Base-by-base conservation (phyloP, 2,888 invertebrate genomes). In the Mycalesis mineus region DNA sequence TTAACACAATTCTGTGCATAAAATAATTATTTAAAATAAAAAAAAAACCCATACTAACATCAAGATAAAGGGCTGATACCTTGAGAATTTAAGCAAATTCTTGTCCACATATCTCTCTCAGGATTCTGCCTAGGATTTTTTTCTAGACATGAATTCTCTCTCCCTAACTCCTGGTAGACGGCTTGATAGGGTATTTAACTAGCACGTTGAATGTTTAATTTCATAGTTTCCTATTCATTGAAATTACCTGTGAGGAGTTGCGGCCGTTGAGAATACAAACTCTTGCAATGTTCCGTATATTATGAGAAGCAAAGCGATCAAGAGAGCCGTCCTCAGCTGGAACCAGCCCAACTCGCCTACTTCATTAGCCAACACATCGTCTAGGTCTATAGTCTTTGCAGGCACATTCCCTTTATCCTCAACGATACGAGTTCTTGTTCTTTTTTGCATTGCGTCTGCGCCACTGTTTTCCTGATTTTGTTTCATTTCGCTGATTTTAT, bases 241-340 rank as follows among this genome's bases (percentile, higher is more conserved):
- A 36, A 36, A 11, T 31, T 51, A 51, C 51, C 51, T 51, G 41
- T 51, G 51, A 5, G 51, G 40, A 14, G 4, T 51, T 3, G 51
- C 40, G 9, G 51, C 51, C n/a, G 51, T 40, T 29, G 51, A 51
- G 29, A 51, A 51, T 29, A 51, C 29, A 68, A 91, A 94, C 9
- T 91, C 91, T 47, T 92, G 86, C 57, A 90, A 88, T 60, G 92
- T 90, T 1, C 92, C 92, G n/a, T 92, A 91, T 73, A 93, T 91
- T 56, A 92, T 77, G 63, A 92, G 1, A 15, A 11, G 15, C 11
- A 47, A 0, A 31, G 47, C 47, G 14, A 47, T 0, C 6, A 47
- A 11, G 11, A 47, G 15, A 11, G 31, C 7, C 15, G 31, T 47
- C 47, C 33, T 31, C 2, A 47, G 9, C 33, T 47, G 47, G 47